These are phyloP conservation scores for Sebastes paucispinis DNA, from an alignment of 2,797 vertebrate genomes.

Conservation along the genomic window DNA sequence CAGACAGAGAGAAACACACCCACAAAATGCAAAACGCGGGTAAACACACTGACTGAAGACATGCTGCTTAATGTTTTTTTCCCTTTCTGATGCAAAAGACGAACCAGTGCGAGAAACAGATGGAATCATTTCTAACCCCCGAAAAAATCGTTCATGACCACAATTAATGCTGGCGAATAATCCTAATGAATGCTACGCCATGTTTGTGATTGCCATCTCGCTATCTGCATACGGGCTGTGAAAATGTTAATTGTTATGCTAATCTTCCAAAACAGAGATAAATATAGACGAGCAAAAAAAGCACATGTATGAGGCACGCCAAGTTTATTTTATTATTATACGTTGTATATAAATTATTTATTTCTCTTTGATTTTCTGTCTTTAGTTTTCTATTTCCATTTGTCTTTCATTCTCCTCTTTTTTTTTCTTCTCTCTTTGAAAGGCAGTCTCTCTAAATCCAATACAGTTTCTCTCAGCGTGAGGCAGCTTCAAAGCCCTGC, in stretches of 20 bases:
- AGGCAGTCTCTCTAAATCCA: conserved; percentile 68
- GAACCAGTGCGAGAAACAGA: conserved; percentile 27
- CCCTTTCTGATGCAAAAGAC: conserved; percentile 46
- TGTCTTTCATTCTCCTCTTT: conserved; percentile 43
- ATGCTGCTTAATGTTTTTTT: conserved; percentile 44
- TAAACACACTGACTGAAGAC: conserved; percentile 39
- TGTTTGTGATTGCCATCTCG: conserved; percentile 66
- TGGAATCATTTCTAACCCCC: conserved; percentile 26
- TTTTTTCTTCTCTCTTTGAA: conserved; percentile 41
- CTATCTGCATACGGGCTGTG: conserved; percentile 29
- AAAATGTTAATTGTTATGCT: conserved; percentile 70
- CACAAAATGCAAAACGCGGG: conserved; percentile 45
- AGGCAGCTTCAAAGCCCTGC: conserved; percentile 74
- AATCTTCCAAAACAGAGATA: conserved; percentile 65
- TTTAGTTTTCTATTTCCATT: conserved; percentile 25
- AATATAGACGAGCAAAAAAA: conserved; percentile 52
- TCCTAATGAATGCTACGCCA: conserved; percentile 59
- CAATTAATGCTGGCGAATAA: conserved; percentile 70
- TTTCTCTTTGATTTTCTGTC: conserved; percentile 2
- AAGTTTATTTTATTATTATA: background rate
- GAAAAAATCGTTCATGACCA: conserved; percentile 61
- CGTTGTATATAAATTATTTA: background rate
- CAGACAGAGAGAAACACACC: conserved; percentile 28
- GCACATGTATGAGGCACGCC: conserved; percentile 17
- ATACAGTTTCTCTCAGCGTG: conserved; percentile 73